Conservation (phyloP, 2,797 vertebrate genomes). For the Mico argentatus region DNA sequence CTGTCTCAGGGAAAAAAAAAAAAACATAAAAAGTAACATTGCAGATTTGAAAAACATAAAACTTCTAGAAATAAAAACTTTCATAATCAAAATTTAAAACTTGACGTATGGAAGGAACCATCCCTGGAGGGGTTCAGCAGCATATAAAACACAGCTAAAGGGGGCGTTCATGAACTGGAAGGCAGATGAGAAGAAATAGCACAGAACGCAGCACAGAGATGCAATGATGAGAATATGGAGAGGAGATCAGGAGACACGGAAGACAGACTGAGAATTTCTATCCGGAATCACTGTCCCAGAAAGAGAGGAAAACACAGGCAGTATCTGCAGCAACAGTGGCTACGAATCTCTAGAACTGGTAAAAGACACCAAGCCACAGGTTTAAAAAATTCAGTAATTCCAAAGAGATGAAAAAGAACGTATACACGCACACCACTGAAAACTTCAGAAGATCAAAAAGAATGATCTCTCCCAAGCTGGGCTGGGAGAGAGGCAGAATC, state of each 20-base stretch:
- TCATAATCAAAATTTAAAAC: background rate
- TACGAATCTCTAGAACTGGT: background rate
- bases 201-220: background rate
- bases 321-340: no score
- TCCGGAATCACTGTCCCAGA: background rate
- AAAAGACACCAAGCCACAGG: background rate
- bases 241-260: no score
- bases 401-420: background rate
- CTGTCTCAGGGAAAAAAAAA: no score
- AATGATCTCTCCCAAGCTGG: background rate
- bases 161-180: background rate
- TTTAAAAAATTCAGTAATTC: background rate
- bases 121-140: background rate
- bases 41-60: background rate
- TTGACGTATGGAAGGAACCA: background rate
- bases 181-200: background rate
- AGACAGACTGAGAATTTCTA: background rate
- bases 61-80: background rate
- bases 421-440: background rate
- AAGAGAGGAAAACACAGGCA: background rate
- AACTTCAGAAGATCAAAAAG: background rate
- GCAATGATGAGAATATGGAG: no score
- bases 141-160: background rate
- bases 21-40: background rate
- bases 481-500: background rate